Evolutionary conservation across 1,140 invertebrate species (phyloP).

Genomic region (Cephus cinctus): DNA sequence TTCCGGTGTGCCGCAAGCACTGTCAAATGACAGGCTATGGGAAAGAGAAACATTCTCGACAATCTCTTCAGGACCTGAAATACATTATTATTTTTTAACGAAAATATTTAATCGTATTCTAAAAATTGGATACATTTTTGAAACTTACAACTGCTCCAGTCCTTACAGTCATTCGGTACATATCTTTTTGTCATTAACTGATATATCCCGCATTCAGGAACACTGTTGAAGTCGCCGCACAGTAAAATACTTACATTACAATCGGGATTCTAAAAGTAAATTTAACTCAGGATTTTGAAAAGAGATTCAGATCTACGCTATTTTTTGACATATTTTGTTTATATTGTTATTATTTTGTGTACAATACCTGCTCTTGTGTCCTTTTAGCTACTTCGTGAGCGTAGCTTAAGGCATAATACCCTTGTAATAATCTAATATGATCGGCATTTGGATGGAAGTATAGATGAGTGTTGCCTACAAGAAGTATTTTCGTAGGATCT

Average conservation of each 20-base stretch:
- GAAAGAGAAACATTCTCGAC: conserved; percentile 62
- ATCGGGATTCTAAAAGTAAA: conserved; percentile 56
- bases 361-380: conserved; percentile 51
- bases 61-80: conserved; percentile 66
- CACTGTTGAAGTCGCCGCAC: conserved; percentile 87
- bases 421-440: conserved; percentile 82
- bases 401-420: conserved; percentile 63
- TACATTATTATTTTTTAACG: conserved; percentile 15
- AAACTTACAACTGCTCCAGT: conserved; percentile 81
- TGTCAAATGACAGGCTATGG: conserved; percentile 65
- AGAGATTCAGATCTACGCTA: background rate
- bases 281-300: conserved; percentile 9
- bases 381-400: conserved; percentile 57
- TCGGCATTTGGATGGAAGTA: conserved; percentile 89
- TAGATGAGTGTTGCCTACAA: conserved; percentile 88
- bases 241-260: conserved; percentile 66
- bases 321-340: background rate
- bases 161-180: conserved; percentile 62
- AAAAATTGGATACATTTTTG: conserved; percentile 7
- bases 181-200: conserved; percentile 68
- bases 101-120: conserved; percentile 6
- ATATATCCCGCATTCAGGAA: conserved; percentile 77
- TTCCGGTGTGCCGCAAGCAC: conserved; percentile 72
- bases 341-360: background rate
- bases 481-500: conserved; percentile 60